A percentile compares a stretch with the other conserved stretches of the same genome.
Evolutionary conservation across 2,797 vertebrate genomes (phyloP).

Genomic region (Hemitrygon akajei): DNA sequence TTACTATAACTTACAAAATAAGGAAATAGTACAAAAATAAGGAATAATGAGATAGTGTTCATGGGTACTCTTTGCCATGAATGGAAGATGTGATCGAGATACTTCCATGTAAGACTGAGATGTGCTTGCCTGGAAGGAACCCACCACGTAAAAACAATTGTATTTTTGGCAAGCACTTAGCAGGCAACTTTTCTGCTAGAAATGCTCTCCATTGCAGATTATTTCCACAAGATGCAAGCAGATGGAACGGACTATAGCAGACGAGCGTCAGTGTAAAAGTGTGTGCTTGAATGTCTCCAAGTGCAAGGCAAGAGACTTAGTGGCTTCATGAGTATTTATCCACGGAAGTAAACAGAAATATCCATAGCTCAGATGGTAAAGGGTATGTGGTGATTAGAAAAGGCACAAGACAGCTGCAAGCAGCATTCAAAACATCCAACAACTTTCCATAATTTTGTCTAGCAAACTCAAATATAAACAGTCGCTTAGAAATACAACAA

Average conservation of each 20-base stretch:
- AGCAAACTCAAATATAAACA: neutral
- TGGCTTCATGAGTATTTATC: too few relatives aligned
- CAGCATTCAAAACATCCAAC: neutral
- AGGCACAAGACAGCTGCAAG: neutral
- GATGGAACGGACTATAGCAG: too few relatives aligned
- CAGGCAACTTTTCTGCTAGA: neutral
- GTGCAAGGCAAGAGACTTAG: too few relatives aligned
- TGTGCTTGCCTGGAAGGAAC: neutral
- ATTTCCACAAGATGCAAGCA: neutral
- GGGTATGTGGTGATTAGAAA: neutral
- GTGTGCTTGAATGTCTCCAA: neutral
- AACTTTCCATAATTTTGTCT: neutral
- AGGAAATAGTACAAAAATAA: too few relatives aligned
- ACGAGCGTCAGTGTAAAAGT: neutral
- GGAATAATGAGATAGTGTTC: too few relatives aligned
- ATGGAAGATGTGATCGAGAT: neutral
- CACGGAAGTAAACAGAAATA: neutral
- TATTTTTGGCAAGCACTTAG: neutral
- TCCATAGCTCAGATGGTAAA: neutral
- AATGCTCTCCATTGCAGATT: neutral
- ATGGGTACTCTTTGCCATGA: neutral
- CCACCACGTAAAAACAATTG: neutral
- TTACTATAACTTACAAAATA: too few relatives aligned
- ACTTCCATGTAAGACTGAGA: too few relatives aligned
- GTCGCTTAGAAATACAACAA: neutral